Evolutionary conservation across 1,140 invertebrate species (phyloP).

Genomic region (Laupala kohalensis): DNA sequence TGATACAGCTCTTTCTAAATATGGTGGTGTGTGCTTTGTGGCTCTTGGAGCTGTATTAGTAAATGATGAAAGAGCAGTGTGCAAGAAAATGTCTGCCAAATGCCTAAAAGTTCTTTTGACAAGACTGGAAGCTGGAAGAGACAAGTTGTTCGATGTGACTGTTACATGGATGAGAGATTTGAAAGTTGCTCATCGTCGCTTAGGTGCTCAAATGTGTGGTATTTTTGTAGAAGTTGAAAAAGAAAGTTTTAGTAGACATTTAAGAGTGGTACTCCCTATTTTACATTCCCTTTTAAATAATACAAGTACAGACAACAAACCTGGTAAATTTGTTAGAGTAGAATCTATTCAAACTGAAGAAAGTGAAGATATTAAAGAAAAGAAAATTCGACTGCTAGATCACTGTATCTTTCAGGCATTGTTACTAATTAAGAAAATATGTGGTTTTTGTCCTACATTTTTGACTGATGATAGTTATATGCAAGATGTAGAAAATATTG

Average conservation of each 20-base stretch:
- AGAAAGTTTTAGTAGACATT: conserved; percentile 44
- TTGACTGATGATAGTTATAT: conserved; percentile 33
- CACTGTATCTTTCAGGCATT: conserved; percentile 58
- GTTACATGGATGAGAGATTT: conserved; percentile 51
- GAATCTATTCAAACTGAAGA: conserved; percentile 20
- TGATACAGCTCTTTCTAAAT: conserved; percentile 40
- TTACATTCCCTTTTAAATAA: conserved; percentile 31
- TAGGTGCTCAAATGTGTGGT: conserved; percentile 48
- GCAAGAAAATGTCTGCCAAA: conserved; percentile 47
- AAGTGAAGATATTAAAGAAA: background rate
- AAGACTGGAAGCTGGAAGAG: conserved; percentile 38
- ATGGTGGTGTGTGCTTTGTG: conserved; percentile 56
- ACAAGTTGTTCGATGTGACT: conserved; percentile 49
- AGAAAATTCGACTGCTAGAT: conserved; percentile 38
- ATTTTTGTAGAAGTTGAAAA: conserved; percentile 60
- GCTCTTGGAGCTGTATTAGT: conserved; percentile 55
- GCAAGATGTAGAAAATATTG: conserved; percentile 31
- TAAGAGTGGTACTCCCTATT: conserved; percentile 37
- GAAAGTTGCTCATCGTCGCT: conserved; percentile 39
- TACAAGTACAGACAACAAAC: conserved; percentile 24
- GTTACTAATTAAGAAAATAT: conserved; percentile 46
- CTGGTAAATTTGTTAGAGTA: conserved; percentile 27
- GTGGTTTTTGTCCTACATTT: conserved; percentile 34
- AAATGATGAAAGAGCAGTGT: conserved; percentile 55
- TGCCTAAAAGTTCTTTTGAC: conserved; percentile 49